Evolutionary conservation across 2,797 vertebrate species (phyloP).

Genomic region (Pelobates cultripes): DNA sequence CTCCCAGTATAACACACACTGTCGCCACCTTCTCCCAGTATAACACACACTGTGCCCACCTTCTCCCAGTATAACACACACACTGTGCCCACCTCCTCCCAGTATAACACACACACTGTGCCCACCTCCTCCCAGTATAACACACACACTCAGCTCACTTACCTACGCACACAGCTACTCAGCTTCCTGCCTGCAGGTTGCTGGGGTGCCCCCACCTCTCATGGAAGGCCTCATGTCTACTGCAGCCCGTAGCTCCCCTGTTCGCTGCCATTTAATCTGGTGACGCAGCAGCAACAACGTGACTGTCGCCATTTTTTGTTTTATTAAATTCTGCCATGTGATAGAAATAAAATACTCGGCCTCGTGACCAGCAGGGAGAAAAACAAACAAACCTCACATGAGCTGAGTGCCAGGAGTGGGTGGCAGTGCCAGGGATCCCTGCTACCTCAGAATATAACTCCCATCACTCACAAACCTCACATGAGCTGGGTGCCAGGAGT

Average conservation of each 20-base stretch:
- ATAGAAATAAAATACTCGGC: conserved; percentile 81
- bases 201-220: neutral
- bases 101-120: no score
- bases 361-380: conserved; percentile 63
- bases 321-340: conserved; percentile 96
- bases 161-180: no score
- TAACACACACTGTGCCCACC: no score
- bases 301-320: conserved; percentile 97
- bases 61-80: no score
- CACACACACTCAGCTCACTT: no score
- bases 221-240: conserved; percentile 28
- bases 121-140: no score
- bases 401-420: neutral
- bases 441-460: neutral
- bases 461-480: neutral
- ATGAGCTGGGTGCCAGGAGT: no score
- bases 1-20: no score
- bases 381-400: conserved; percentile 63
- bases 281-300: conserved; percentile 94
- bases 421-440: no score
- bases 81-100: no score
- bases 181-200: no score
- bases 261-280: conserved; percentile 84
- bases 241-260: conserved; percentile 61
- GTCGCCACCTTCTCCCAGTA: no score